These are phyloP conservation scores for Hystrix cristata DNA, from an alignment of 2,113 vertebrate species.

Conservation along the genomic window DNA sequence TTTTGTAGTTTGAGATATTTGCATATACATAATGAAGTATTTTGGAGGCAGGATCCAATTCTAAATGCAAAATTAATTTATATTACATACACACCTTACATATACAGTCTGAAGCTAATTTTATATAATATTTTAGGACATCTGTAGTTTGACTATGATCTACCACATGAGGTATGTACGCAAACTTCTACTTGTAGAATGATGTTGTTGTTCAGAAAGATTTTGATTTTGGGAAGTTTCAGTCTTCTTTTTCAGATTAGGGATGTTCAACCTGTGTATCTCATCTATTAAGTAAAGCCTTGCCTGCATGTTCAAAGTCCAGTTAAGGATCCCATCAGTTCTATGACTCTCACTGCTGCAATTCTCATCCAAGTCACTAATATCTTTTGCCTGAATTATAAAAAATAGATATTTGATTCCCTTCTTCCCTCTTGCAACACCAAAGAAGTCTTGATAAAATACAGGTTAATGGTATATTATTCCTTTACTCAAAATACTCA, in stretches of 20 bases:
- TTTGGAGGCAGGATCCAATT: neutral
- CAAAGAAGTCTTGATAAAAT: neutral
- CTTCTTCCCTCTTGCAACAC: neutral
- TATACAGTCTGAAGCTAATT: neutral
- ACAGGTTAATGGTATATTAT: neutral
- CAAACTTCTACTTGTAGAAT: neutral
- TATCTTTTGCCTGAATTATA: neutral
- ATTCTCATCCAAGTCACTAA: neutral
- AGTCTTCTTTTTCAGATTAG: neutral
- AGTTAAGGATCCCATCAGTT: neutral
- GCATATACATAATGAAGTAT: neutral
- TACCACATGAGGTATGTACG: neutral
- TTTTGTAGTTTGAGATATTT: neutral
- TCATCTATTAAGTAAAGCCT: neutral
- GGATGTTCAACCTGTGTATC: neutral
- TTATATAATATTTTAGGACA: neutral
- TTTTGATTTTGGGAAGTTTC: neutral
- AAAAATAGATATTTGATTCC: neutral
- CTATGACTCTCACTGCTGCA: neutral
- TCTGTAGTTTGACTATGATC: neutral
- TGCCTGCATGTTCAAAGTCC: neutral
- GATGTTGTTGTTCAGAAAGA: neutral
- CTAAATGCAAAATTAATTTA: neutral
- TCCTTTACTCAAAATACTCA: neutral
- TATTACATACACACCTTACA: neutral